A percentile compares a stretch with the other conserved stretches of the same genome.
These are phyloP conservation scores for Burhinus bistriatus DNA, from an alignment of 2,113 vertebrate genomes.

Conservation along the genomic window DNA sequence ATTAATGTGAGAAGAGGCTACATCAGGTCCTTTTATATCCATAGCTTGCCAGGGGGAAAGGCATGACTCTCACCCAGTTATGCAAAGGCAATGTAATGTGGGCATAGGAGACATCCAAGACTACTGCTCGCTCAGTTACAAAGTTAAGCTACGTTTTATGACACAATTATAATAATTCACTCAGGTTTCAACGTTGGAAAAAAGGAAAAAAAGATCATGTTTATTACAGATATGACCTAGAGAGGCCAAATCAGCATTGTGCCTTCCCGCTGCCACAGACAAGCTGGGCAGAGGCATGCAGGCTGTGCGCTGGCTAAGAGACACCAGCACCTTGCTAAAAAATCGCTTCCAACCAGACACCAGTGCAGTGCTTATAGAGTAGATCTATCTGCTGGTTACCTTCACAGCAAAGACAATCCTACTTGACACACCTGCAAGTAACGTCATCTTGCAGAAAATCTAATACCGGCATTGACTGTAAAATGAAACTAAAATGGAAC, in stretches of 20 bases:
- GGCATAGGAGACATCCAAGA: background rate
- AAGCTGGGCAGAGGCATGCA: background rate
- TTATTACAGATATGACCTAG: background rate
- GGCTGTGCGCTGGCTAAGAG: background rate
- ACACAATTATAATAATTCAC: background rate
- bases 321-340: background rate
- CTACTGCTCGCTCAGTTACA: background rate
- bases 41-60: background rate
- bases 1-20: background rate
- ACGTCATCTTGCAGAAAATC: background rate
- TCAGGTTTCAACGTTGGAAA: background rate
- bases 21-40: background rate
- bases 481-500: background rate
- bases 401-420: background rate
- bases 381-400: background rate
- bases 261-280: background rate
- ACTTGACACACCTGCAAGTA: constrained; percentile 13
- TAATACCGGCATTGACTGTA: background rate
- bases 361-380: background rate
- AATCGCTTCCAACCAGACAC: background rate
- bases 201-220: background rate
- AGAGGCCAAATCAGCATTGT: background rate
- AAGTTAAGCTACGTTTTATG: background rate
- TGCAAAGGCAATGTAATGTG: background rate
- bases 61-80: background rate